Evolutionary conservation across 2,888 invertebrate species (phyloP).

Genomic region (Tetranychus piercei): DNA sequence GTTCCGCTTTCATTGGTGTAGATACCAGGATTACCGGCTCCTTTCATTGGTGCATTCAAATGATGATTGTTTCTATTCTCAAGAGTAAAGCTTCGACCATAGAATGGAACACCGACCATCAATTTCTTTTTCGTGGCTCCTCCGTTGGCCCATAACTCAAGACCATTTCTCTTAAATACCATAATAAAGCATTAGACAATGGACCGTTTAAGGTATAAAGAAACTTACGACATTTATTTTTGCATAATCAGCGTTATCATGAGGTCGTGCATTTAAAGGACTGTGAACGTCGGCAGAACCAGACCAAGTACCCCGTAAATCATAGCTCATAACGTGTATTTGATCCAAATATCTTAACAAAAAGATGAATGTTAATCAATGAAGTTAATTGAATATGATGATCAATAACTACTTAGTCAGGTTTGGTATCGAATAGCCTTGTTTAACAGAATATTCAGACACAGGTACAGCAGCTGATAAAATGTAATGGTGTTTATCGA

Average conservation of each 20-base stretch:
- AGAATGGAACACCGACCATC: constrained; percentile 75
- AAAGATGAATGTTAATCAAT: no score
- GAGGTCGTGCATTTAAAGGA: constrained; percentile 58
- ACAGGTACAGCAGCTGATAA: constrained; percentile 74
- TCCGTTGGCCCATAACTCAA: constrained; percentile 70
- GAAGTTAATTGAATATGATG: constrained; percentile 7
- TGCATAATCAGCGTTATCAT: constrained; percentile 69
- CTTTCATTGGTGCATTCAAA: constrained; percentile 68
- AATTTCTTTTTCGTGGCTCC: constrained; percentile 70
- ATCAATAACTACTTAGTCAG: not conserved
- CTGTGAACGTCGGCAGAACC: constrained; percentile 78
- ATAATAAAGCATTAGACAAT: not conserved
- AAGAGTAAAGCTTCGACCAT: constrained; percentile 65
- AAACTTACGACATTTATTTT: constrained; percentile 64
- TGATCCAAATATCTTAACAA: constrained; percentile 23
- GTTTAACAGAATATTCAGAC: constrained; percentile 64
- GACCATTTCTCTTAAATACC: constrained; percentile 53
- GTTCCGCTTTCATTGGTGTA: constrained; percentile 72
- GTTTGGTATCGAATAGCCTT: constrained; percentile 75
- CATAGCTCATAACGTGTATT: constrained; percentile 27
- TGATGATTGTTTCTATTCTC: constrained; percentile 60
- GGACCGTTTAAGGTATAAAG: not conserved
- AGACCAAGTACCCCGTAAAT: constrained; percentile 45
- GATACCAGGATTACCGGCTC: constrained; percentile 63
- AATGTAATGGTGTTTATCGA: constrained; percentile 59